These are phyloP conservation scores for Lepidothrix coronata DNA, from an alignment of 2,113 vertebrate genomes.

Conservation along the genomic window DNA sequence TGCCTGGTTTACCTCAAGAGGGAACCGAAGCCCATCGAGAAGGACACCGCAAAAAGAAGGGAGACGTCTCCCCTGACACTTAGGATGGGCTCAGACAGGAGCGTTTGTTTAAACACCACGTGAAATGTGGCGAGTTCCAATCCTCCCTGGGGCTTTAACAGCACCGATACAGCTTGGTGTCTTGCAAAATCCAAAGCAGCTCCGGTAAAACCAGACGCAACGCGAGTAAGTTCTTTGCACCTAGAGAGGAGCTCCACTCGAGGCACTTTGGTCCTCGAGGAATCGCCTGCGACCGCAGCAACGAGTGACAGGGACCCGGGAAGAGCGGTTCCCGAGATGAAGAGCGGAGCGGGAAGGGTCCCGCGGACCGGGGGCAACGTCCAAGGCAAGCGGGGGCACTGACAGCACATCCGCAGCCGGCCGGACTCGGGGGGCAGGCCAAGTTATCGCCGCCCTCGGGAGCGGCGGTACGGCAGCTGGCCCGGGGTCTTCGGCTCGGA, in stretches of 20 bases:
- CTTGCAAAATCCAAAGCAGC: background rate
- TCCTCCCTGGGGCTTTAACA: background rate
- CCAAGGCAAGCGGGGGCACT: background rate
- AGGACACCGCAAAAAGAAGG: background rate
- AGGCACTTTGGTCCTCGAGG: background rate
- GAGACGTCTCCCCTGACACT: background rate
- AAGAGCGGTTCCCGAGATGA: background rate
- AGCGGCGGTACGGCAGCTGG: background rate
- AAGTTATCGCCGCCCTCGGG: background rate
- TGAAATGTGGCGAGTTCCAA: background rate
- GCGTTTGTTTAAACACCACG: background rate
- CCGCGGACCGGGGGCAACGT: background rate
- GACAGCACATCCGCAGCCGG: background rate
- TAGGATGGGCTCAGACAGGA: background rate
- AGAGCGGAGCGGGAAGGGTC: background rate
- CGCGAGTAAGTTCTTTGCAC: rapidly evolving
- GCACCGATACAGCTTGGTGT: background rate
- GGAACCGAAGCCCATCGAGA: background rate
- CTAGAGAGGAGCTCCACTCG: background rate
- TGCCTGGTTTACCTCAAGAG: background rate
- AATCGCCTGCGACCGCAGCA: background rate
- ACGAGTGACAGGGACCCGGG: background rate
- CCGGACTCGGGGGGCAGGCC: background rate
- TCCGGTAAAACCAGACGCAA: background rate
- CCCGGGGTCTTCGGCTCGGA: background rate